Evolutionary conservation across 2,888 invertebrate genomes (phyloP), one percentile per base, ranked within the genome.

Genomic region (Glaucopsyche alexis): DNA sequence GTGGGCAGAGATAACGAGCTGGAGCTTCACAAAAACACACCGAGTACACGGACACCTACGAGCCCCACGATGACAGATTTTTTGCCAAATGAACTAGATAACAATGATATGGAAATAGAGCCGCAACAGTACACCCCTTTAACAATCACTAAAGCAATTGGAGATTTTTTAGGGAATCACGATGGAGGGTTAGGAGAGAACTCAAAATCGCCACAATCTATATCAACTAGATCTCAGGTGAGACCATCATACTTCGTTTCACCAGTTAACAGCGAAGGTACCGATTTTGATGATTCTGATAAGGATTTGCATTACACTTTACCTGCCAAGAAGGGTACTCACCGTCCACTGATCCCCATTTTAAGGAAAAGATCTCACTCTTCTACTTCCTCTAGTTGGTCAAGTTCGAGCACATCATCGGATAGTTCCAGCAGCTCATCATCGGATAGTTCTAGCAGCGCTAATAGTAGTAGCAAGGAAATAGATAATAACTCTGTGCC

Each of bases 361-460:
- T 14, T 16, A 52, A 52, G 16, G 7, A 52, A 16, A 16, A 52
- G 52, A 19, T 16, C n/a, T 55, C 52, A 16, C 19, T 47, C 47
- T 14, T 47, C 69, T 29, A 19, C 69, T 47, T 69, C 69, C 16
- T 69, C 47, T 47, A 45, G 40, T 11, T 69, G 47, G 42, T 19
- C 45, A 47, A 45, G 69, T 45, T 64, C 60, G 49, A 72, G 67
- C 52, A 40, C 40, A 50, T 72, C 52, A 40, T 72, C 42, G 13
- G 42, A 67, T 72, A 67, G 19, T 52, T 67, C 50, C 67, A 72
- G 72, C 66, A 65, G 42, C 40, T 71, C 71, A 71, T 71, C 47
- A 19, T 42, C 16, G 40, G 14, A 64, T 71, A 45, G 7, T 45
- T 60, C 45, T 19, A 65, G 50, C 67, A 60, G 29, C 60, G 16